phyloP scores from a whole-genome alignment of 2,113 vertebrate genomes.

The Garra rufa region DNA sequence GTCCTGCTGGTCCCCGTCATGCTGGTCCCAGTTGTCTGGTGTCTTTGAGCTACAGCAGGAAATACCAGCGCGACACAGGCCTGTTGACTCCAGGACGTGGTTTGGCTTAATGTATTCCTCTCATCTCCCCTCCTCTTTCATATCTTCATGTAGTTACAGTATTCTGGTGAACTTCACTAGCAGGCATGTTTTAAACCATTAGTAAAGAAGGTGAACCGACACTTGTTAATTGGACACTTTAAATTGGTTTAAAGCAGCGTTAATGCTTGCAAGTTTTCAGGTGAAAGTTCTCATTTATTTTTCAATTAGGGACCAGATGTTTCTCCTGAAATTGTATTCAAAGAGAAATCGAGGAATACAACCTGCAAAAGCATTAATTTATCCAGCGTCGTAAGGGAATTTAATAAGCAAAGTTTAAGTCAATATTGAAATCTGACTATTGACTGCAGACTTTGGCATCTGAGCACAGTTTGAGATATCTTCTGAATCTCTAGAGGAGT shows the following conservation, averaged over 20 bases:
- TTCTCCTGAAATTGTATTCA: background rate
- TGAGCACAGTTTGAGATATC: background rate
- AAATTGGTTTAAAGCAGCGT: background rate
- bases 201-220: background rate
- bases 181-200: background rate
- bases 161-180: background rate
- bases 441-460: background rate
- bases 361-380: background rate
- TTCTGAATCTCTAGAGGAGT: background rate
- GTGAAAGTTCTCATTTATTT: background rate
- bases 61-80: conserved; percentile 42
- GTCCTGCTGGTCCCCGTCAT: conserved; percentile 37
- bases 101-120: conserved; percentile 25
- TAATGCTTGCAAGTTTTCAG: background rate
- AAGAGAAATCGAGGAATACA: background rate
- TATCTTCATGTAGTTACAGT: background rate
- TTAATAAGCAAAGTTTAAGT: background rate
- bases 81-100: conserved; percentile 37
- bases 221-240: background rate
- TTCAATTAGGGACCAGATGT: background rate
- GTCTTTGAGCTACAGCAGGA: conserved; percentile 41
- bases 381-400: background rate
- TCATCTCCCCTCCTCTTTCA: background rate
- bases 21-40: conserved; percentile 46
- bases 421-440: background rate